Base-by-base conservation (phyloP, 2,888 invertebrate species). In the Agriopis leucophaearia region DNA sequence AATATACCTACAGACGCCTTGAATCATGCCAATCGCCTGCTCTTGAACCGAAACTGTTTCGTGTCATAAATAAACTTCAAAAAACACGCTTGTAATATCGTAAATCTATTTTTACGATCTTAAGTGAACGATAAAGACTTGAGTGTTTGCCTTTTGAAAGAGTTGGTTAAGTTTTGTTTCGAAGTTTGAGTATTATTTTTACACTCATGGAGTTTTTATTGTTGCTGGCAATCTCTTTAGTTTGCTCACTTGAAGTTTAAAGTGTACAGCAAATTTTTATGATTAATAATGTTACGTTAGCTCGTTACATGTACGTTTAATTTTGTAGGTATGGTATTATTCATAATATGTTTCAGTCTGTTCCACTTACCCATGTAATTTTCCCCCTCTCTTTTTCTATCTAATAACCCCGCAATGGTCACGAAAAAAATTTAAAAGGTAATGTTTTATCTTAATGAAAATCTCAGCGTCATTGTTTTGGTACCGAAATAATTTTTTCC, bases 1-100 rank as follows among this genome's bases (percentile, higher is more conserved):
- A 79, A 85, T 82, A 86, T 86, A 86, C 51, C 73, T 71, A 45
- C 74, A 8, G 5, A n/a, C 7, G 77, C 81, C 82, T 80, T 80
- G 77, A 76, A 78, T 76, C 73, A 71, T 75, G 75, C 60, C 52
- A 73, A 70, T 66, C 71, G 76, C 58, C 52, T 44, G 75, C 77
- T 78, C 80, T 81, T 81, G 81, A 79, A 75, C 65, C 71, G 62
- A 71, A 63, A 70, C 64, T 52, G 64, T 47, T 65, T 52, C 45
- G 45, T 40, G 38, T 64, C 70, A 63, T 72, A 73, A 71, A 75
- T 74, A 69, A 69, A 71, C 61, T 71, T 70, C 64, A 66, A 70
- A 71, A 71, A 71, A 66, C 62, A 45, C 63, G 36, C 64, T 55
- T 56, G 58, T 52, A 42, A 52, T 61, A 51, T 57, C 67, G 58